Conservation (phyloP, 64 coral and sea anemone genomes). For the Platygyra sinensis region DNA sequence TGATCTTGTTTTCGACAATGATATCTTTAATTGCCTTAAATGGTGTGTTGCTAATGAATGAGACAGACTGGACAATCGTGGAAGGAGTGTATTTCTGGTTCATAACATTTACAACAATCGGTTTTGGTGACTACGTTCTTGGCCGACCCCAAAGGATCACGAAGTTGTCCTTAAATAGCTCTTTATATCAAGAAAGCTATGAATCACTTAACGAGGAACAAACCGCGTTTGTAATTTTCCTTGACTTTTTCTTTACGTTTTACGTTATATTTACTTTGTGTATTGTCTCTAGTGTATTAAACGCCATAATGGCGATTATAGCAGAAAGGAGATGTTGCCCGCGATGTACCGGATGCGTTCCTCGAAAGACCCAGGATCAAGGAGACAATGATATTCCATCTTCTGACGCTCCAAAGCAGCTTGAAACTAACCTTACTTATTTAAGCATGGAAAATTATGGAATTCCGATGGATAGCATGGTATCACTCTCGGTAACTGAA, state of each 20-base stretch:
- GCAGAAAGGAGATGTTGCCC: conserved; percentile 13
- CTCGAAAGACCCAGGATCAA: neutral
- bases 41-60: neutral
- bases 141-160: neutral
- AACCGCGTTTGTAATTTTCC: neutral
- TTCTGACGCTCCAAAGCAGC: neutral
- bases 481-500: neutral
- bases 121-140: conserved; percentile 62
- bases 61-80: neutral
- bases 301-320: conserved; percentile 30
- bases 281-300: conserved; percentile 61
- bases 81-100: conserved; percentile 60
- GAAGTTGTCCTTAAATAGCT: neutral
- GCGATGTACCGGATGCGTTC: conserved; percentile 21
- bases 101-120: conserved; percentile 61
- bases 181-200: neutral
- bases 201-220: neutral
- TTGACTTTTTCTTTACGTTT: neutral
- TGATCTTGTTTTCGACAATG: conserved; percentile 23
- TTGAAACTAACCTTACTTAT: too few species aligned
- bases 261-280: conserved; percentile 24
- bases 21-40: too few species aligned
- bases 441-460: neutral
- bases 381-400: neutral
- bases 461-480: neutral